Conservation (phyloP, 2,797 vertebrate species). For the Numenius phaeopus region DNA sequence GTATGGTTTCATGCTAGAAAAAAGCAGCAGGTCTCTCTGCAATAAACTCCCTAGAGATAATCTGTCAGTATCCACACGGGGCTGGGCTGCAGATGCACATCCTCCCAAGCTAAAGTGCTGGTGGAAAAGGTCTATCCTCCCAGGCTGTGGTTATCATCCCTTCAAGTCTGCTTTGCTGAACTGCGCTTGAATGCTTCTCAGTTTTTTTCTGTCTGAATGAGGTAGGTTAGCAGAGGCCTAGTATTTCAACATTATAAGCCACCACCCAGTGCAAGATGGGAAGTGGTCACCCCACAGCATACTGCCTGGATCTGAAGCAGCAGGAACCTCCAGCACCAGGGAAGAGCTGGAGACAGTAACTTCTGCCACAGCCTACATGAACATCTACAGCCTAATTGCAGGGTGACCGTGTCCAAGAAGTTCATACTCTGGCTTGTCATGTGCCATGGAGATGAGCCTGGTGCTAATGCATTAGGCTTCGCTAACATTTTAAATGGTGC, state of each 20-base stretch:
- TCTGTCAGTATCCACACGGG: not conserved
- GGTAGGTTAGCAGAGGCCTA: not conserved
- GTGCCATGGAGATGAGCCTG: not conserved
- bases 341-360: not conserved
- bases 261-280: not conserved
- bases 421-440: not conserved
- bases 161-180: not conserved
- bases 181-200: not conserved
- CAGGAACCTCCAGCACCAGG: not conserved
- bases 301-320: not conserved
- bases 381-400: not conserved
- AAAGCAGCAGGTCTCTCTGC: not conserved
- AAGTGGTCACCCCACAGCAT: not conserved
- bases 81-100: not conserved
- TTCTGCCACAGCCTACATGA: not conserved
- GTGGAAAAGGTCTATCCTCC: not conserved
- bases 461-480: not conserved
- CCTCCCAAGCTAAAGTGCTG: not conserved
- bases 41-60: not conserved
- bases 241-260: not conserved
- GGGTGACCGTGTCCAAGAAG: not conserved
- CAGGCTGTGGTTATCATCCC: not conserved
- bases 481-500: not conserved
- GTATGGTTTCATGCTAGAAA: not conserved
- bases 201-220: not conserved